A percentile compares a stretch with the other conserved stretches of the same genome.
phyloP scores from a whole-genome alignment of 2,113 vertebrate species.

The Pluvianellus socialis region DNA sequence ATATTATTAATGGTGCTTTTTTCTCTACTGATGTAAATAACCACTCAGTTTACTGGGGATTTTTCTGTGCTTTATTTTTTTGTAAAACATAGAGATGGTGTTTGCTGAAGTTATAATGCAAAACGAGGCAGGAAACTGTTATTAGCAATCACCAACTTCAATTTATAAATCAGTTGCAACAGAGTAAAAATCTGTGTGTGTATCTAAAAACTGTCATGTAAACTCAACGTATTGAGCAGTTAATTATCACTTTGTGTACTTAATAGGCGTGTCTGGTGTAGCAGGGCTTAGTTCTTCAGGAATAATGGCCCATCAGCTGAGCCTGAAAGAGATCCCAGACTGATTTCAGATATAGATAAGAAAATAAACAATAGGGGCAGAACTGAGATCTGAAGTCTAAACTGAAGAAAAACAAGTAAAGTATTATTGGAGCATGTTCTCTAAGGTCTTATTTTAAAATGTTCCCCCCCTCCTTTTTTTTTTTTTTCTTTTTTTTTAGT shows the following conservation, averaged over 20 bases:
- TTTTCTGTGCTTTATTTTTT: not conserved
- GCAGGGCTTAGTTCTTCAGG: not conserved
- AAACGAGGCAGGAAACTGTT: not conserved
- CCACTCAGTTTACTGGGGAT: not conserved
- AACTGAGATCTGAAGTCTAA: not conserved
- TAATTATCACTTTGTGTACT: not conserved
- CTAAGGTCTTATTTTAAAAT: not conserved
- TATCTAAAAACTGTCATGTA: not conserved
- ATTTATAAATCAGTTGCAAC: not conserved
- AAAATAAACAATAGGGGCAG: not conserved
- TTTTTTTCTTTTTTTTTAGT: not conserved
- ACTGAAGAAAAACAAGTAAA: not conserved
- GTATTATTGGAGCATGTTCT: not conserved
- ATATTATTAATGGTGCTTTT: not conserved
- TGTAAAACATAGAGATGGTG: not conserved
- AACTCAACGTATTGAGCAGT: not conserved
- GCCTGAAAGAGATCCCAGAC: not conserved
- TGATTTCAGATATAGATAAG: not conserved
- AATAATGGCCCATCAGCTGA: not conserved
- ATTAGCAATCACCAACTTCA: not conserved
- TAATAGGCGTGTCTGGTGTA: not conserved
- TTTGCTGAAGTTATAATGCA: not conserved
- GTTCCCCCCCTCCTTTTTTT: no score
- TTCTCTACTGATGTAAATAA: not conserved
- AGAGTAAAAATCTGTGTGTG: not conserved